Base-by-base conservation (phyloP, 2,888 invertebrate species). In the Drosophila fulvimacula region DNA sequence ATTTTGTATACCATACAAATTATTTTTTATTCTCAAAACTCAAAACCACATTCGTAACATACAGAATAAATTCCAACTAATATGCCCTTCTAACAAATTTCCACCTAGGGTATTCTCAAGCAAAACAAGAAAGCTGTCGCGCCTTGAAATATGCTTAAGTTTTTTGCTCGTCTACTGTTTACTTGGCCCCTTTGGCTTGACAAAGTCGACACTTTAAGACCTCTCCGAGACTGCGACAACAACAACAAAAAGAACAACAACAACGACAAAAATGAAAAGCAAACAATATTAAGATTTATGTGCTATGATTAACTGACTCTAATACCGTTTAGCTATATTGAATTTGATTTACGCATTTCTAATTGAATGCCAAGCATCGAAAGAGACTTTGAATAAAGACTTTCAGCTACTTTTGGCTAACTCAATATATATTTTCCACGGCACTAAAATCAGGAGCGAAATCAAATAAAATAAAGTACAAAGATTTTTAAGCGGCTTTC, bases 181-280 rank as follows among this genome's bases (percentile, higher is more conserved):
- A 27, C 48, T 39, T 10, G 44, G 46, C 38, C 19, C 27, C 19
- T 41, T 44, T 58, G 32, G 19, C 52, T 32, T 58, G 57, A 24
- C 58, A 41, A 52, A 69, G 70, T 62, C 61, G 81, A 80, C 65
- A 68, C 51, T 70, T 77, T 80, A 77, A 82, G 81, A 58, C 63
- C 48, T 59, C 58, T 56, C 53, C 17, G 41, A 66, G 56, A 19
- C 56, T 13, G 52, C 52, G 65, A 69, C 65, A 48, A 24, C 48
- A 24, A 34, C 38, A 32, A 27, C 1, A 44, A 9, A 13, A 42
- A 15, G 0, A 42, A n/a, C 24, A 19, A 15, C 1, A 11, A 13
- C 6, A 15, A 15, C 15, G 6, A 42, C 6, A 10, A 38, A 19
- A 10, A 27, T 38, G 24, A 55, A 63, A 56, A 21, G 41, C 55